Evolutionary conservation across 2,888 invertebrate species (phyloP).

Genomic region (Parascotia fuliginaria): DNA sequence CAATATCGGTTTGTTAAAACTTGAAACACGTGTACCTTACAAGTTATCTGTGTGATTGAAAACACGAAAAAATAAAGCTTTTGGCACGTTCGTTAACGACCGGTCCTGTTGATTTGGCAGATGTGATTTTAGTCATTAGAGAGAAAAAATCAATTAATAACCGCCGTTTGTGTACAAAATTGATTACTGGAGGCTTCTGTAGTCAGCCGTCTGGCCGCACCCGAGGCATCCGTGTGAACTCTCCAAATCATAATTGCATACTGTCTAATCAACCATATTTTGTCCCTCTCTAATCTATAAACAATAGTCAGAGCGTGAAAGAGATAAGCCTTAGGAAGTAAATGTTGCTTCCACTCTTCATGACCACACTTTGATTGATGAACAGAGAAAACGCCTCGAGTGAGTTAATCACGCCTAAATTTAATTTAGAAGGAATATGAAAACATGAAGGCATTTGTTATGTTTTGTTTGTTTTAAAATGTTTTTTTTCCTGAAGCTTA

Average conservation of each 20-base stretch:
- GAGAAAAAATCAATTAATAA: constrained; percentile 80
- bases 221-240: constrained; percentile 74
- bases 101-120: constrained; percentile 73
- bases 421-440: constrained; percentile 80
- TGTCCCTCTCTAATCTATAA: constrained; percentile 53
- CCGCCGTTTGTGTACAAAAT: constrained; percentile 82
- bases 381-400: constrained; percentile 84
- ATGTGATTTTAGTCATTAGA: constrained; percentile 81
- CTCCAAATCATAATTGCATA: constrained; percentile 74
- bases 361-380: constrained; percentile 80
- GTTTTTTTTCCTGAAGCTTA: constrained; percentile 49
- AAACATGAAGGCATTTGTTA: constrained; percentile 68
- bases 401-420: constrained; percentile 82
- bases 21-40: constrained; percentile 32
- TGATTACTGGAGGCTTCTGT: constrained; percentile 81
- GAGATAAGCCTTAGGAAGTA: constrained; percentile 69
- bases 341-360: constrained; percentile 69
- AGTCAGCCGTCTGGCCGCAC: constrained; percentile 69
- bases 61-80: constrained; percentile 48
- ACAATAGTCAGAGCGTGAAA: constrained; percentile 43
- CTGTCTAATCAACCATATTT: constrained; percentile 65
- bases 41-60: constrained; percentile 43
- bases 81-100: constrained; percentile 80
- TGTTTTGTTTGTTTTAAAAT: constrained; percentile 80
- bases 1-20: constrained; percentile 18